Conservation (phyloP, 2,113 vertebrate genomes). For the Pomatostomus ruficeps region DNA sequence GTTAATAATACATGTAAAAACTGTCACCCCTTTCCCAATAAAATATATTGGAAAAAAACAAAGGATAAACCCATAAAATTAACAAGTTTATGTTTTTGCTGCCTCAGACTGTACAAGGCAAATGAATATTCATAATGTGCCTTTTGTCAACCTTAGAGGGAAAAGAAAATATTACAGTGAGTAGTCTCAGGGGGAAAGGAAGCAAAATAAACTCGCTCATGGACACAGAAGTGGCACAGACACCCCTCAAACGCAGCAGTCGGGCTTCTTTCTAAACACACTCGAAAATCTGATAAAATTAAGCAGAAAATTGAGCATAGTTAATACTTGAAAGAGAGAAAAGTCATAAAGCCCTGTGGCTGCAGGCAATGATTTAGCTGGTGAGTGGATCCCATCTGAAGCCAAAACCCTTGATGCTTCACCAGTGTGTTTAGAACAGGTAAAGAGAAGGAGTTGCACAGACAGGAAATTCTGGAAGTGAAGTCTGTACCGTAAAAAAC, state of each 20-base stretch:
- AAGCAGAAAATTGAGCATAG: neutral
- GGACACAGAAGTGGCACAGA: neutral
- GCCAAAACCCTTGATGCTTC: neutral
- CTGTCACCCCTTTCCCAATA: neutral
- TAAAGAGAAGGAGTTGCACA: neutral
- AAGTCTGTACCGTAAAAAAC: neutral
- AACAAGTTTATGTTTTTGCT: neutral
- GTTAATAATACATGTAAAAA: neutral
- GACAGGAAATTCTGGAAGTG: neutral
- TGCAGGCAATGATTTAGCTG: neutral
- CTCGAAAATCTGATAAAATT: slow-evolving; percentile 5
- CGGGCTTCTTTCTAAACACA: neutral
- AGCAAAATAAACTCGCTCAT: neutral
- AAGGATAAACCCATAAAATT: neutral
- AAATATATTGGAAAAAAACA: neutral
- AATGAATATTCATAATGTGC: neutral
- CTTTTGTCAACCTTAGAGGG: neutral
- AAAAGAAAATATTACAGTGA: neutral
- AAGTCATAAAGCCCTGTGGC: neutral
- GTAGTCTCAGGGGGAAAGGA: neutral
- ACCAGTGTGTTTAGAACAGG: neutral
- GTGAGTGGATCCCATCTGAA: neutral
- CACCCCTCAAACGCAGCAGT: neutral
- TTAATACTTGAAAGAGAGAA: neutral
- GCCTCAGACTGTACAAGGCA: neutral